Evolutionary conservation across 2,797 vertebrate species (phyloP).

Genomic region (Alectoris magna): DNA sequence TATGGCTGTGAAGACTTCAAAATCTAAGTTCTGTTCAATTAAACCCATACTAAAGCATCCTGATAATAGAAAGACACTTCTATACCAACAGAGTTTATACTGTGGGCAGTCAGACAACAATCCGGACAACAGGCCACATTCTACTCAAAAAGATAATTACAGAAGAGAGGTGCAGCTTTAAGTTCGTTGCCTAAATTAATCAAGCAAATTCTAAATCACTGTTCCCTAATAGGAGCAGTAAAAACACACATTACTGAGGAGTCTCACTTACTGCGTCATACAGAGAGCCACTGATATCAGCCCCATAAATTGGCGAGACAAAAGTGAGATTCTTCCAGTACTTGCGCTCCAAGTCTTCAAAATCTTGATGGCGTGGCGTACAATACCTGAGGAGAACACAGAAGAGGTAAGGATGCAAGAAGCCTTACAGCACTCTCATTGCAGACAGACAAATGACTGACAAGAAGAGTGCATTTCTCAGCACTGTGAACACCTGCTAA

Average conservation of each 20-base stretch:
- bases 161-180: background rate
- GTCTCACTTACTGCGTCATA: slow-evolving; percentile 89
- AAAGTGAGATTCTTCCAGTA: slow-evolving; percentile 99
- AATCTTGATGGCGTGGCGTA: slow-evolving; percentile 95
- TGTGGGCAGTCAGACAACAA: background rate
- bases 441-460: background rate
- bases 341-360: slow-evolving; percentile 96
- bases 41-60: background rate
- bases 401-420: background rate
- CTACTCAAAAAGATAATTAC: background rate
- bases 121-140: background rate
- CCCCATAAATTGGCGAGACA: slow-evolving; percentile 96
- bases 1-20: background rate
- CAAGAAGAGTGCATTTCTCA: background rate
- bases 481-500: background rate
- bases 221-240: background rate
- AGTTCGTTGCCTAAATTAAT: background rate
- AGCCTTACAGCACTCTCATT: background rate
- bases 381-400: slow-evolving; percentile 85
- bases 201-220: background rate
- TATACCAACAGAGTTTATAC: background rate
- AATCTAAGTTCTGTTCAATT: background rate
- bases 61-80: background rate
- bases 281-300: slow-evolving; percentile 95
- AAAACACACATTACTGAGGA: background rate